Conservation (phyloP, 2,113 vertebrate species). For the Macheiramphus alcinus region DNA sequence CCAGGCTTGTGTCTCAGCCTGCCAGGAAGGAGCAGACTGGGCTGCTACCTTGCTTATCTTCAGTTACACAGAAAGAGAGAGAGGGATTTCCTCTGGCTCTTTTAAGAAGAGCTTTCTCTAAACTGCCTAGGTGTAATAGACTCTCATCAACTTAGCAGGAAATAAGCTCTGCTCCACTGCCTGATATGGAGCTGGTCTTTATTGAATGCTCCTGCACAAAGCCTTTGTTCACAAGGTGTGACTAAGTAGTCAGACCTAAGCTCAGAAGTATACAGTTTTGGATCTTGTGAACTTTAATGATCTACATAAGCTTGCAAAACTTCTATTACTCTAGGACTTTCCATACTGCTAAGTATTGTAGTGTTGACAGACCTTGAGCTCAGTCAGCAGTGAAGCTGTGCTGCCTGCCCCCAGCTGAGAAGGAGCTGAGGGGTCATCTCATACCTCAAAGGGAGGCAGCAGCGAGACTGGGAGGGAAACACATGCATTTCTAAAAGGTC, state of each 20-base stretch:
- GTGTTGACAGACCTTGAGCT: background rate
- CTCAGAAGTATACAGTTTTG: background rate
- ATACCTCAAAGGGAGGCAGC: background rate
- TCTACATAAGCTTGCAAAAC: background rate
- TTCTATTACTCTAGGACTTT: background rate
- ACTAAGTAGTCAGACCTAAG: slow-evolving; percentile 26
- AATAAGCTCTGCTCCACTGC: background rate
- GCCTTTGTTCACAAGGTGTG: slow-evolving; percentile 45
- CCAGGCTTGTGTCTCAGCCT: background rate
- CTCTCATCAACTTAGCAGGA: slow-evolving; percentile 21
- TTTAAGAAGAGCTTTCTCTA: slow-evolving; percentile 24
- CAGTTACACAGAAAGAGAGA: background rate
- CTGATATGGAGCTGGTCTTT: background rate
- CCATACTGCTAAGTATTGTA: background rate
- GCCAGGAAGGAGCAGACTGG: background rate
- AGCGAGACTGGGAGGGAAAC: background rate
- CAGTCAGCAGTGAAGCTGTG: background rate
- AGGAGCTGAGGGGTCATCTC: background rate
- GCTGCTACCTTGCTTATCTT: slow-evolving; percentile 2
- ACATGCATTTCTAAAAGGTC: slow-evolving; percentile 15
- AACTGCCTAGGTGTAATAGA: slow-evolving; percentile 23
- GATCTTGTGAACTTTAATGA: slow-evolving; percentile 27
- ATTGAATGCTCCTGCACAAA: background rate
- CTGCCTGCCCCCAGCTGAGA: background rate
- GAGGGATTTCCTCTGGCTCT: slow-evolving; percentile 29